Conservation (phyloP, 2,113 vertebrate species). For the Tragelaphus buxtoni region DNA sequence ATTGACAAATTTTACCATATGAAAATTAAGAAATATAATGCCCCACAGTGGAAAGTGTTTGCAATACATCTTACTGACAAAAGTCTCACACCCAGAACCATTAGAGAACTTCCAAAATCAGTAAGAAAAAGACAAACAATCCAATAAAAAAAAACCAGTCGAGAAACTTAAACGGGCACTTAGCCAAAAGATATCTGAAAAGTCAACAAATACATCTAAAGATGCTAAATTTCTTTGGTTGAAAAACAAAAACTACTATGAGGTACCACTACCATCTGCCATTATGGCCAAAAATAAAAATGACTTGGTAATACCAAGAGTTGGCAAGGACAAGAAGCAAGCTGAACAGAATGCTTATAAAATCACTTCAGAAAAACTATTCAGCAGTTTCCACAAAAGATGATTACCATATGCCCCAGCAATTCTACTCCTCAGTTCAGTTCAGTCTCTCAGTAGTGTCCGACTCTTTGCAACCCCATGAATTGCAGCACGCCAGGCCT, state of each 20-base stretch:
- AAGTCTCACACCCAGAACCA: background rate
- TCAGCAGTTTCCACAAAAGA: background rate
- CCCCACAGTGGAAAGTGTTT: background rate
- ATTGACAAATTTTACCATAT: background rate
- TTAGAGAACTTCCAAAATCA: background rate
- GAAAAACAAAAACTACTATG: background rate
- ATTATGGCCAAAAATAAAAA: background rate
- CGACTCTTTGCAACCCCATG: no score
- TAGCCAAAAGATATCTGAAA: background rate
- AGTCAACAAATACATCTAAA: background rate
- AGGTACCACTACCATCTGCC: background rate
- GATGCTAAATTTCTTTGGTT: background rate
- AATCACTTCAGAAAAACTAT: background rate
- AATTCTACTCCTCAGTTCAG: background rate
- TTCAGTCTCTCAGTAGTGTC: no score
- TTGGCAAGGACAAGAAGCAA: background rate
- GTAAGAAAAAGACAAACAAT: background rate
- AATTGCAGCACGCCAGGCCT: no score
- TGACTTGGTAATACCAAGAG: background rate
- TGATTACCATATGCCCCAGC: background rate
- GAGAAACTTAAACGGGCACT: background rate
- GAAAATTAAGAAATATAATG: constrained; percentile 9
- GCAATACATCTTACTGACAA: background rate
- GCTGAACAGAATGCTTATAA: background rate
- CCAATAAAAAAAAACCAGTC: background rate